A percentile compares a stretch with the other conserved stretches of the same genome.
Evolutionary conservation across 1,140 invertebrate species (phyloP).

Genomic region (Zaprionus camerounensis): DNA sequence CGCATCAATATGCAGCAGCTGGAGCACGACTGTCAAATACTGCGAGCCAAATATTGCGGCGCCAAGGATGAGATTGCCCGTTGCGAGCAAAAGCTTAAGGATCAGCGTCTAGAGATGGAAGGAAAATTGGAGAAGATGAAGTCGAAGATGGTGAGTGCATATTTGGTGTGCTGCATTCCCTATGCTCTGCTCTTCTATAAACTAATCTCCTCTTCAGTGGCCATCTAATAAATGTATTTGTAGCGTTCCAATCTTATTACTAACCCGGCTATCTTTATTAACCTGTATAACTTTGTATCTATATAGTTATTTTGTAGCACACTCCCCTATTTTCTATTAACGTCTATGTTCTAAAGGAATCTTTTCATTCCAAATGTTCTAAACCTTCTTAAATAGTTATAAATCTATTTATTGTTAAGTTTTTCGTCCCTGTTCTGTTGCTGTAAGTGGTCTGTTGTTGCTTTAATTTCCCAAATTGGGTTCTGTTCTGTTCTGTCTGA

Average conservation of each 20-base stretch:
- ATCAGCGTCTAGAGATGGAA: constrained; percentile 87
- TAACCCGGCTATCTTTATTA: background rate
- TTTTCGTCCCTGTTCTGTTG: background rate
- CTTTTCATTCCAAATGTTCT: too few species aligned
- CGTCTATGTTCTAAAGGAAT: background rate
- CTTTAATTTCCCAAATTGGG: background rate
- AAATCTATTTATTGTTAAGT: too few species aligned
- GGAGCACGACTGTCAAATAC: constrained; percentile 67
- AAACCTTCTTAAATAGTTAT: too few species aligned
- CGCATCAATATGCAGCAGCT: constrained; percentile 29
- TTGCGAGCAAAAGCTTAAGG: constrained; percentile 83
- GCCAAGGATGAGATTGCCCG: constrained; percentile 58
- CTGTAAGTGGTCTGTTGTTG: background rate
- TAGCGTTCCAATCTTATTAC: background rate
- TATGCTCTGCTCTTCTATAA: background rate
- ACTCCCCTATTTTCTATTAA: too few species aligned
- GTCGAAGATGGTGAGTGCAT: constrained; percentile 88
- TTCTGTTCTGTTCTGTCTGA: background rate
- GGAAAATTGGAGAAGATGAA: constrained; percentile 89
- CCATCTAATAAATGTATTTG: background rate
- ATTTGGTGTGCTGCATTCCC: constrained; percentile 4
- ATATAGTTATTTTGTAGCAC: background rate
- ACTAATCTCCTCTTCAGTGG: background rate
- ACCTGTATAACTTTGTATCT: background rate
- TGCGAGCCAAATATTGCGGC: constrained; percentile 71